phyloP scores from a whole-genome alignment of 53 echinoderm and acorn worm species.

The Actinopyga echinites region DNA sequence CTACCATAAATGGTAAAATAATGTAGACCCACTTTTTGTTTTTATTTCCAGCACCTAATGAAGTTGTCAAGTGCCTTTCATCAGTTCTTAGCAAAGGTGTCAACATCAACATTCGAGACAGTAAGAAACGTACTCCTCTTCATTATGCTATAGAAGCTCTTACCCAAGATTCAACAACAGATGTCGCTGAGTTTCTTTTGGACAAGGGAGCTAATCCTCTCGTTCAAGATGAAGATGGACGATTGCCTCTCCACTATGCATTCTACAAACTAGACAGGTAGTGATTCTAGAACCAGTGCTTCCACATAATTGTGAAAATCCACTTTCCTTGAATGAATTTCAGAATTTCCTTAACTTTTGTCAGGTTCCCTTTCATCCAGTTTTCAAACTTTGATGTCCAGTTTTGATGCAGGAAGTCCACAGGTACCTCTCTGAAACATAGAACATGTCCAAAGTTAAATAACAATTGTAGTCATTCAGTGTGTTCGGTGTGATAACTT shows the following conservation, averaged over 20 bases:
- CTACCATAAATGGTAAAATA: no score
- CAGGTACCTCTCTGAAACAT: no score
- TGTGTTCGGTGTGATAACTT: no score
- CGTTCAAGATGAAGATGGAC: slow-evolving; percentile 68
- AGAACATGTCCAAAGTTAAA: no score
- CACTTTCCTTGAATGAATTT: no score
- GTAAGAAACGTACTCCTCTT: slow-evolving; percentile 73
- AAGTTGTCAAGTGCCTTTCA: slow-evolving; percentile 30
- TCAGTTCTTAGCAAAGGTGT: slow-evolving; percentile 62
- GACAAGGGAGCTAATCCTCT: slow-evolving; percentile 77
- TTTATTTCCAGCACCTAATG: slow-evolving; percentile 19
- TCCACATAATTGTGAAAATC: no score
- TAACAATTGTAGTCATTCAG: no score
- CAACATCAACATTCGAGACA: slow-evolving; percentile 69
- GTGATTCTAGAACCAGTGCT: not conserved
- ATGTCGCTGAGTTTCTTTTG: slow-evolving; percentile 75
- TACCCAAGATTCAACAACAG: slow-evolving; percentile 69
- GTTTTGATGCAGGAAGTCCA: no score
- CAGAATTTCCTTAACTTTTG: no score
- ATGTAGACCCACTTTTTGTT: no score
- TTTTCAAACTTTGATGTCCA: no score
- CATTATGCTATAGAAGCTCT: slow-evolving; percentile 84
- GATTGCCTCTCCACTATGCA: slow-evolving; percentile 82
- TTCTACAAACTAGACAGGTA: slow-evolving; percentile 27
- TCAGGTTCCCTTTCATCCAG: no score